A percentile compares a stretch with the other conserved stretches of the same genome.
Conservation (phyloP, 2,888 invertebrate species). For the Fragum whitleyi region DNA sequence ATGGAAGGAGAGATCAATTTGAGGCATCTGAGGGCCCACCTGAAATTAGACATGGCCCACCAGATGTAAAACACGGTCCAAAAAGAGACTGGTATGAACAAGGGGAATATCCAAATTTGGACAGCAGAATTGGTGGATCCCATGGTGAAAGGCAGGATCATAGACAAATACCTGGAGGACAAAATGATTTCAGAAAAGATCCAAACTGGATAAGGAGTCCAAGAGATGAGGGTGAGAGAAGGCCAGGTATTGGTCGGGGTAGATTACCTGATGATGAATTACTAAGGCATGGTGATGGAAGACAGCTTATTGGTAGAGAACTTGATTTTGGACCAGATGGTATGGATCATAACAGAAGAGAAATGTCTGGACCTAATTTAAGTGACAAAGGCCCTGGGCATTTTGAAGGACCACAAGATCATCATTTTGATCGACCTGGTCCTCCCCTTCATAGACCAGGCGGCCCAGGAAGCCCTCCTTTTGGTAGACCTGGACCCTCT, state of each 20-base stretch:
- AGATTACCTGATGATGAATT: slow-evolving; percentile 2
- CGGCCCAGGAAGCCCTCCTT: neutral
- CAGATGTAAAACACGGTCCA: neutral
- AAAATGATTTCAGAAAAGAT: neutral
- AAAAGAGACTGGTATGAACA: neutral
- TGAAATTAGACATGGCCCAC: neutral
- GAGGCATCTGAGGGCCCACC: neutral
- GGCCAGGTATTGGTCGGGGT: neutral
- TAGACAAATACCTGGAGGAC: neutral
- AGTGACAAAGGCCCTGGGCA: neutral
- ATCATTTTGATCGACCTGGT: neutral
- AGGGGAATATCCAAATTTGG: neutral
- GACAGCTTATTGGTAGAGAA: neutral
- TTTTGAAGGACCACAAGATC: neutral
- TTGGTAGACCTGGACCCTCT: neutral
- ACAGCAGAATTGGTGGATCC: neutral
- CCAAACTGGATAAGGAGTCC: slow-evolving; percentile 11
- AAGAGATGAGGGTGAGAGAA: neutral
- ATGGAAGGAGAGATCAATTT: neutral
- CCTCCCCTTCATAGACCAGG: neutral
- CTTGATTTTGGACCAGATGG: neutral
- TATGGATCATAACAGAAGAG: neutral
- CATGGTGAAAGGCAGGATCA: neutral
- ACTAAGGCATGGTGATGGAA: neutral
- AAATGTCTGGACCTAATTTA: neutral